Percentiles rank a stretch among this genome's conserved stretches.
phyloP scores from a whole-genome alignment of 2,888 invertebrate genomes.

The Neelides folsomi region DNA sequence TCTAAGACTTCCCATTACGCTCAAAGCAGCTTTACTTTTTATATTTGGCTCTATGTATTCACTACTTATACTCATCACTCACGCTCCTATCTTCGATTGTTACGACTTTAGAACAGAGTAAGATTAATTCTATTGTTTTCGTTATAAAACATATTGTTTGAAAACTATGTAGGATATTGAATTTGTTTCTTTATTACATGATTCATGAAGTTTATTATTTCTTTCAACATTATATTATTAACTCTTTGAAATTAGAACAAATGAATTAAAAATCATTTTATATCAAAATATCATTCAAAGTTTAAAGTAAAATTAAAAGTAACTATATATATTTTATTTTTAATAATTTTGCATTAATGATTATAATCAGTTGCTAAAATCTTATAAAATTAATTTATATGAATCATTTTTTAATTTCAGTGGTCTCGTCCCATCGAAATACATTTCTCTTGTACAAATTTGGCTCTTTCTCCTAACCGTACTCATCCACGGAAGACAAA shows the following conservation, averaged over 20 bases:
- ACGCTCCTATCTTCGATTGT: slow-evolving; percentile 63
- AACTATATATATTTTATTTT: too few relatives aligned
- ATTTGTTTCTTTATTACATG: too few relatives aligned
- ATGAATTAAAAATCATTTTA: too few relatives aligned
- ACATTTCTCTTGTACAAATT: slow-evolving; percentile 63
- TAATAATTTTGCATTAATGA: too few relatives aligned
- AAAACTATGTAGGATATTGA: too few relatives aligned
- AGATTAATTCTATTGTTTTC: slow-evolving; percentile 37
- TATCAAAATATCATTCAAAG: too few relatives aligned
- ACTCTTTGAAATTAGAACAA: too few relatives aligned
- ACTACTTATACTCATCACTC: slow-evolving; percentile 37
- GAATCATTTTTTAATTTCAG: slow-evolving; percentile 37
- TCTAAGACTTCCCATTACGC: slow-evolving; percentile 63
- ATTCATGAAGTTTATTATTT: too few relatives aligned
- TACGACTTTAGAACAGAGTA: slow-evolving; percentile 66
- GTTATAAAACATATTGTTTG: background rate
- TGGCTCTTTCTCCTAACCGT: slow-evolving; percentile 70
- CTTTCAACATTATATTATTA: too few relatives aligned
- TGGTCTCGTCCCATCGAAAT: slow-evolving; percentile 61
- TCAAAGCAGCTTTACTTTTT: slow-evolving; percentile 62
- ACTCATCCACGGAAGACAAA: slow-evolving; percentile 62
- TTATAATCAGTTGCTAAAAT: background rate
- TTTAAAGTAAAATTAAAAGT: too few relatives aligned
- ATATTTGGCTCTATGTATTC: slow-evolving; percentile 38
- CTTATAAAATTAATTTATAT: background rate